phyloP scores from a whole-genome alignment of 2,888 invertebrate species.

The Hetaerina titia region DNA sequence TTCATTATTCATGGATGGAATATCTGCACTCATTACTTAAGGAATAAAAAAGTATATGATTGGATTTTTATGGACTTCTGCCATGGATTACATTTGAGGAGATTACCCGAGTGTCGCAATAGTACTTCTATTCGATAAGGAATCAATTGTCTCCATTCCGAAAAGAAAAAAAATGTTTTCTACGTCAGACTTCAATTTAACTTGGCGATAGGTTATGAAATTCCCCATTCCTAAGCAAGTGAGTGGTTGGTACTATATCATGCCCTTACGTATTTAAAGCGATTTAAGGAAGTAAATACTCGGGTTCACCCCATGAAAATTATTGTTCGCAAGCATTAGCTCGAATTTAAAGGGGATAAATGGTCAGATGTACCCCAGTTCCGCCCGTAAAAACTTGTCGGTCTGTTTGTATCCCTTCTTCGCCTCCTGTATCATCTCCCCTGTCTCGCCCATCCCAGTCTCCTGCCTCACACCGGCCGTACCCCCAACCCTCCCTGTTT shows the following conservation, averaged over 20 bases:
- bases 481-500: background rate
- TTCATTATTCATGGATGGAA: background rate
- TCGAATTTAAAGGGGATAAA: constrained; percentile 16
- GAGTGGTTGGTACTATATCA: background rate
- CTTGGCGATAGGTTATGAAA: background rate
- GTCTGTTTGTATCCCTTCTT: background rate
- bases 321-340: constrained; percentile 30
- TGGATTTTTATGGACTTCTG: background rate
- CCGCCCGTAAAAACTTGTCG: background rate
- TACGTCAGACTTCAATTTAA: background rate
- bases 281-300: background rate
- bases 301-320: background rate
- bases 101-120: background rate
- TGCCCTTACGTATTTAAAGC: background rate
- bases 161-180: background rate
- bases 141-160: constrained; percentile 10
- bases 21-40: background rate
- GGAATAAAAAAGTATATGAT: too few species aligned
- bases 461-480: background rate
- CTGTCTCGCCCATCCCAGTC: background rate
- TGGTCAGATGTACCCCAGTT: background rate
- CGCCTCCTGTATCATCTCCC: background rate
- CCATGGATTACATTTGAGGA: background rate
- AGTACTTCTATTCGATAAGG: background rate
- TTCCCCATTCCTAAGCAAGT: background rate